Percentiles rank a stretch among this genome's conserved stretches.
These are phyloP conservation scores for Bubalus kerabau DNA, from an alignment of 2,113 vertebrate genomes.

Conservation along the genomic window DNA sequence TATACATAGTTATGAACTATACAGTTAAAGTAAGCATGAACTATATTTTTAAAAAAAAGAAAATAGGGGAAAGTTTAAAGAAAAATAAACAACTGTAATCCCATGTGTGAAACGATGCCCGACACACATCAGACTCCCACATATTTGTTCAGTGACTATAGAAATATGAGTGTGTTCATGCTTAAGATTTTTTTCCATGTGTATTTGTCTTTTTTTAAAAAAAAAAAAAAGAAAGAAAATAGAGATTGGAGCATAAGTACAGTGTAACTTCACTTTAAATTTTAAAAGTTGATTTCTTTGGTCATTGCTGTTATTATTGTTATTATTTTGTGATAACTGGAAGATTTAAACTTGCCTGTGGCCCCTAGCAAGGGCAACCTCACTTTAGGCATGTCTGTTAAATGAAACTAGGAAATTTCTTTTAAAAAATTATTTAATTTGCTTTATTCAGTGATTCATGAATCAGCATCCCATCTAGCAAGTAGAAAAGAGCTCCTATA, in stretches of 20 bases:
- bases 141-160: not conserved
- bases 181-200: not conserved
- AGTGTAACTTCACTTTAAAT: not conserved
- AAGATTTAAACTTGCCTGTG: not conserved
- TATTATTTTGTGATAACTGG: not conserved
- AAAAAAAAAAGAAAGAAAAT: not conserved
- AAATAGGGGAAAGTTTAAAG: not conserved
- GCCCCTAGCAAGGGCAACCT: not conserved
- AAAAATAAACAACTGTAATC: not conserved
- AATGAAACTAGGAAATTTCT: not conserved
- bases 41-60: conserved; percentile 39
- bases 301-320: not conserved
- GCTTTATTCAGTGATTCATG: not conserved
- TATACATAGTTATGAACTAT: conserved; percentile 89
- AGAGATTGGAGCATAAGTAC: not conserved
- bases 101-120: not conserved
- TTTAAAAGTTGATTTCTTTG: not conserved
- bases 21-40: conserved; percentile 84
- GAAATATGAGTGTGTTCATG: not conserved
- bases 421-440: not conserved
- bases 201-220: not conserved
- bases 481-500: not conserved
- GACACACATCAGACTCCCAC: too few relatives aligned
- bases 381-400: not conserved
- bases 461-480: not conserved